Percentiles rank a stretch among this genome's conserved stretches.
These are phyloP conservation scores for Poicephalus gulielmi DNA, from an alignment of 2,113 vertebrate genomes.

Conservation along the genomic window DNA sequence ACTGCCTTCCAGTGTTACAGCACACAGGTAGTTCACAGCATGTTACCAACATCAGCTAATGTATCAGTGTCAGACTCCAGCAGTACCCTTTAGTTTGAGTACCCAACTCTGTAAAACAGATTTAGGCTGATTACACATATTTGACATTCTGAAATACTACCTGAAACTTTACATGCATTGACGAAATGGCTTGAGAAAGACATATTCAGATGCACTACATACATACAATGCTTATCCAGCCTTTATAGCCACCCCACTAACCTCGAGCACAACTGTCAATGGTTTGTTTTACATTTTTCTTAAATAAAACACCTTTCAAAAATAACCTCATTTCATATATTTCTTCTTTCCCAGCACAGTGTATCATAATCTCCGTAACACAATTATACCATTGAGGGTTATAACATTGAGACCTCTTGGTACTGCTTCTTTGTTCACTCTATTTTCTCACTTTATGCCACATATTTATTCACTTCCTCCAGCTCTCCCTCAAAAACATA, in stretches of 20 bases:
- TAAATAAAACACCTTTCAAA: background rate
- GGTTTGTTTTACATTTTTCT: background rate
- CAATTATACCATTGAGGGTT: background rate
- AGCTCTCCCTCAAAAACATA: background rate
- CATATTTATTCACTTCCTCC: background rate
- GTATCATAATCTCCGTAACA: background rate
- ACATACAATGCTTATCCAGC: accelerated
- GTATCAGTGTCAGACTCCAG: conserved; percentile 58
- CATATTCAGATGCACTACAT: background rate
- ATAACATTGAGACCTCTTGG: background rate
- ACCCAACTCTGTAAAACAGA: conserved; percentile 10
- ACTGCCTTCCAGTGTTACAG: conserved; percentile 57
- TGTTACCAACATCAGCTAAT: conserved; percentile 51
- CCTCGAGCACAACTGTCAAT: background rate
- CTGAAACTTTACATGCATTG: background rate
- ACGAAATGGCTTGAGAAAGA: background rate
- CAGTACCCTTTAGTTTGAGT: conserved; percentile 14
- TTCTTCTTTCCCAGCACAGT: background rate
- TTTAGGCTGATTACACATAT: background rate
- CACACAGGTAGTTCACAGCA: conserved; percentile 70
- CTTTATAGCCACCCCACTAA: background rate
- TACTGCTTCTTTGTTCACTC: background rate
- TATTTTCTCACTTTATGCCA: background rate
- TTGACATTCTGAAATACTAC: background rate
- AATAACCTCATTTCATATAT: background rate